A percentile compares a stretch with the other conserved stretches of the same genome.
These are phyloP conservation scores for Meganola albula DNA, from an alignment of 2,888 invertebrate species.

Conservation along the genomic window DNA sequence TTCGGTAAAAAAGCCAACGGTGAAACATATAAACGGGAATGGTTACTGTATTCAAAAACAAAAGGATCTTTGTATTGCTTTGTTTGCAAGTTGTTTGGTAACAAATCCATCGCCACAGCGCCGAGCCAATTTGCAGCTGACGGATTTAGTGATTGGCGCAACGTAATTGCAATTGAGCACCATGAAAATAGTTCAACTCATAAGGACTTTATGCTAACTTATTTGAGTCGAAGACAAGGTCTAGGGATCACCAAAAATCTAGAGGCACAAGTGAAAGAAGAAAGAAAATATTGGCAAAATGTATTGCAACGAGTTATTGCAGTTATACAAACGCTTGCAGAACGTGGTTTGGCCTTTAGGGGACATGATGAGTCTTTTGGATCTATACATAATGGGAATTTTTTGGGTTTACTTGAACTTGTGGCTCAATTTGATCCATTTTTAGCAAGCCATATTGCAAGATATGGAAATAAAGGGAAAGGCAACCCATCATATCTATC, in stretches of 20 bases:
- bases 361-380: too few species aligned
- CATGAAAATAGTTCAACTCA: conserved; percentile 4
- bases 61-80: conserved; percentile 15
- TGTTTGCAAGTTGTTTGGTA: conserved; percentile 15
- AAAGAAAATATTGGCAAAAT: conserved; percentile 28
- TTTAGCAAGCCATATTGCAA: conserved; percentile 26
- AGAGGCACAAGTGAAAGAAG: conserved; percentile 8
- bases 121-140: conserved; percentile 8
- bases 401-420: conserved; percentile 8
- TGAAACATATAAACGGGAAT: conserved; percentile 7
- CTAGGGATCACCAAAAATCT: background rate
- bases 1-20: conserved; percentile 9
- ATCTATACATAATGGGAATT: conserved; percentile 7
- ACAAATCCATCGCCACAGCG: conserved; percentile 5
- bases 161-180: conserved; percentile 4
- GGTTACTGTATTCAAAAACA: conserved; percentile 10
- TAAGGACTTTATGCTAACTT: too few species aligned
- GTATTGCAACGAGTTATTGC: background rate
- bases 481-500: conserved; percentile 31
- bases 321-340: background rate
- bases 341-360: background rate
- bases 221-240: too few species aligned
- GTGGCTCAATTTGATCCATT: conserved; percentile 20
- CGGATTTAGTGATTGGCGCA: conserved; percentile 1
- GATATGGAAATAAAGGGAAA: conserved; percentile 29